A percentile compares a stretch with the other conserved stretches of the same genome.
Evolutionary conservation across 2,113 vertebrate species (phyloP).

Genomic region (Boleophthalmus pectinirostris): DNA sequence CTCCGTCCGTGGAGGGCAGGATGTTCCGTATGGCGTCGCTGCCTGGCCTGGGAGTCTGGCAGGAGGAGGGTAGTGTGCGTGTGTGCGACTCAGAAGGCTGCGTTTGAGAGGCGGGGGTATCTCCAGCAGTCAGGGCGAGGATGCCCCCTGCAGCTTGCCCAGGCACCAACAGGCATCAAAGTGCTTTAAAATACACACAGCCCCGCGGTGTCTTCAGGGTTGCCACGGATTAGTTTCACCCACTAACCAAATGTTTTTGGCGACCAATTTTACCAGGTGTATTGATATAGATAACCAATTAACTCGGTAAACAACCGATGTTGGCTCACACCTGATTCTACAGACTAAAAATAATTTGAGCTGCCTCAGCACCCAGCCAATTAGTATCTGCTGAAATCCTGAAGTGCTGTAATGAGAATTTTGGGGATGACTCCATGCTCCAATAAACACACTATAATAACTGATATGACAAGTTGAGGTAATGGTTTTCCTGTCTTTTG

Average conservation of each 20-base stretch:
- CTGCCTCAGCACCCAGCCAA: background rate
- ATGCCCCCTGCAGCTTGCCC: constrained; percentile 78
- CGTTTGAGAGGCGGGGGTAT: constrained; percentile 23
- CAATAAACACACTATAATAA: background rate
- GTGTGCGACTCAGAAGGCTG: constrained; percentile 14
- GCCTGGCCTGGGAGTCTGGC: constrained; percentile 69
- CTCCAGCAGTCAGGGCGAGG: constrained; percentile 53
- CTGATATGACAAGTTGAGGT: background rate
- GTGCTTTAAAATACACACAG: constrained; percentile 9
- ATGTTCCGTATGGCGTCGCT: constrained; percentile 76
- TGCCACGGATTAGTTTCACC: constrained; percentile 9
- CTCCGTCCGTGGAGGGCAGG: constrained; percentile 68
- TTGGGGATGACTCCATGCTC: background rate
- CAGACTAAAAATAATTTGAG: background rate
- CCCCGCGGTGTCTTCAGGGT: constrained; percentile 3
- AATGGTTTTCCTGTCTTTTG: background rate
- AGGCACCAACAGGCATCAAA: constrained; percentile 42
- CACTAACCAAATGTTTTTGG: background rate
- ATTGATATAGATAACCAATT: background rate
- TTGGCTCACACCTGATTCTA: background rate
- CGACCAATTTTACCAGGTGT: background rate
- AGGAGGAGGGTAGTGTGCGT: constrained; percentile 41
- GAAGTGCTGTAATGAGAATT: background rate
- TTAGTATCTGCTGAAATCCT: background rate
- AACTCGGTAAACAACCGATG: background rate